Evolutionary conservation across 2,888 invertebrate species (phyloP).

Genomic region (Brachynemurus nebulosus): DNA sequence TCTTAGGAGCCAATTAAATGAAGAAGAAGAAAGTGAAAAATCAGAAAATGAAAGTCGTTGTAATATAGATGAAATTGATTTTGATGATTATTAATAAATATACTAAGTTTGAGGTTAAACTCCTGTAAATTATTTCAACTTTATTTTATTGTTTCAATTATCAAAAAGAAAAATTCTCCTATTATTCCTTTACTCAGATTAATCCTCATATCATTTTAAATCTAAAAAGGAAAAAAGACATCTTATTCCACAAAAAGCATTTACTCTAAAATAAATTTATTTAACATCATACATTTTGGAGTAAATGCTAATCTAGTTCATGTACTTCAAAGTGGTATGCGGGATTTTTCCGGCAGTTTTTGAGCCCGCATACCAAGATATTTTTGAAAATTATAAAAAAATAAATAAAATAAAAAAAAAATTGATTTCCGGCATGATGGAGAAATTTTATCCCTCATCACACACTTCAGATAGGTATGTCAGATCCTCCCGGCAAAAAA

Average conservation of each 20-base stretch:
- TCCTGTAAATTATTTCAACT: too few relatives aligned
- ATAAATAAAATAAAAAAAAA: not conserved
- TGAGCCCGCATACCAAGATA: not conserved
- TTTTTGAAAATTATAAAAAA: not conserved
- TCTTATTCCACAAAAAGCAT: not conserved
- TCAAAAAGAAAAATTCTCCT: too few relatives aligned
- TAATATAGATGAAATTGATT: not conserved
- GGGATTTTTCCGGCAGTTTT: not conserved
- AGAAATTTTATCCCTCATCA: not conserved
- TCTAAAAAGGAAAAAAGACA: not conserved
- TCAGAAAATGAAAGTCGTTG: not conserved
- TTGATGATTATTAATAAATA: not conserved
- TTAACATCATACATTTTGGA: not conserved
- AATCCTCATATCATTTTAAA: too few relatives aligned
- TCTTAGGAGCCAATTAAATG: too few relatives aligned
- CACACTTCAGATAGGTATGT: not conserved
- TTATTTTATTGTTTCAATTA: too few relatives aligned
- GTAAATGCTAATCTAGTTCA: not conserved
- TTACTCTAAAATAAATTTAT: not conserved
- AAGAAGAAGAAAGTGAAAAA: not conserved
- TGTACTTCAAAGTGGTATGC: not conserved
- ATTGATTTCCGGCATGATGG: not conserved
- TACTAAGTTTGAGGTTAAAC: not conserved
- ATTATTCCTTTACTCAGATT: too few relatives aligned
- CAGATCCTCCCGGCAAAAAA: not conserved